Evolutionary conservation across 2,888 invertebrate species (phyloP), one percentile per base, ranked within the genome.

Genomic region (Diarsia rubi): DNA sequence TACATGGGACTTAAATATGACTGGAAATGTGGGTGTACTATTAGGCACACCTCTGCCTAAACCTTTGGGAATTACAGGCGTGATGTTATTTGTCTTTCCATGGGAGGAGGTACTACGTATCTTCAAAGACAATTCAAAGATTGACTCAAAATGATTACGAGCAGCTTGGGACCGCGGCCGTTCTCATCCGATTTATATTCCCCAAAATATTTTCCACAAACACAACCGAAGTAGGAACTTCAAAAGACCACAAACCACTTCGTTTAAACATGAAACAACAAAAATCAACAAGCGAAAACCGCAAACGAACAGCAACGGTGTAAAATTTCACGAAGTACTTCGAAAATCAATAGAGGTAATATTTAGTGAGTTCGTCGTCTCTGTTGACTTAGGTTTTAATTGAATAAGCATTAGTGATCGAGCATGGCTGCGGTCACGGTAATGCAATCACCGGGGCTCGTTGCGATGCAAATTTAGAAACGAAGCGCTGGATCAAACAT

Each of bases 401-500:
- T 88, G 81, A 87, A 89, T 91, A 88, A 88, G 81, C 81, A 83
- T 87, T 84, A 83, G 83, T 71, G 79, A 83, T 85, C 83, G 83
- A 81, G 83, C 21, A 67, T 78, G 79, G 71, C 79, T 79, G 85
- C 70, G 87, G 88, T 78, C 82, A 84, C 82, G 73, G 88, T 90
- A 91, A 91, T 87, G 81, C 89, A 91, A 93, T 93, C 91, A 92
- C 82, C 84, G 86, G 66, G 78, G 82, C 90, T 93, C 92, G 90
- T 94, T 93, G 93, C 90, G 89, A 93, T 94, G 94, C 92, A 92
- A 94, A 95, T 95, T 87, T 66, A 57, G 62, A 85, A 87, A 83
- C 76, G 75, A 82, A 81, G 71, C 65, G 72, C 44, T 73, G 66
- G 73, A 81, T 85, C 78, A 79, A 80, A 86, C 82, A 79, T 71